phyloP scores from a whole-genome alignment of 2,797 vertebrate genomes.

The Nyctalus aviator region DNA sequence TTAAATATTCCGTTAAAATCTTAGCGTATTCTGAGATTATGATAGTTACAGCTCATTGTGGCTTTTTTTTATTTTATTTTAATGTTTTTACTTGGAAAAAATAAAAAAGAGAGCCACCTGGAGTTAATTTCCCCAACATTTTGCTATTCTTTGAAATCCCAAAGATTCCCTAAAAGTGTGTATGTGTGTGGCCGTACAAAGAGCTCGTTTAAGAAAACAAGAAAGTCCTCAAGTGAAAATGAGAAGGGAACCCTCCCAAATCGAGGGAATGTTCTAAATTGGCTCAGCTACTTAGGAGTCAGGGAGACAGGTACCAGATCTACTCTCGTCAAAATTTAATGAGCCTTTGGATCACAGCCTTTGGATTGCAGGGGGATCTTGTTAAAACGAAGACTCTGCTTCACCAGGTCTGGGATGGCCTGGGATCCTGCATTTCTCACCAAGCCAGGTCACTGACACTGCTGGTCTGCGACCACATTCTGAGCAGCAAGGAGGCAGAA shows the following conservation, averaged over 20 bases:
- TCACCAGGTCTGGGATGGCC: not conserved
- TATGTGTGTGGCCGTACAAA: not conserved
- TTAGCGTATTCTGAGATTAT: not conserved
- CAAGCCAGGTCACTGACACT: not conserved
- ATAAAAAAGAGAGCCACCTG: not conserved
- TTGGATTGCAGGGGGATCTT: not conserved
- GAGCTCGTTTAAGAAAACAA: not conserved
- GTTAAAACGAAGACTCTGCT: not conserved
- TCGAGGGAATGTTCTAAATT: not conserved
- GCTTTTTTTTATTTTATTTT: conserved; percentile 10
- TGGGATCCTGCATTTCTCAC: not conserved
- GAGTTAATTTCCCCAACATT: not conserved
- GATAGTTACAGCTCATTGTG: not conserved
- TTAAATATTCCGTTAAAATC: not conserved
- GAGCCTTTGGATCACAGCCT: not conserved
- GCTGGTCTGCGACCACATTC: not conserved
- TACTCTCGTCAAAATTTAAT: not conserved
- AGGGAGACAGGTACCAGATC: not conserved
- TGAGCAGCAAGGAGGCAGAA: not conserved
- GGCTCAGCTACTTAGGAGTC: not conserved
- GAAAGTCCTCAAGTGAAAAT: not conserved
- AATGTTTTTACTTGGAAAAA: not conserved
- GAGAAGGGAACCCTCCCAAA: not conserved
- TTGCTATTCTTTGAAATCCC: not conserved
- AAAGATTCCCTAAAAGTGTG: not conserved